Evolutionary conservation across 2,888 invertebrate genomes (phyloP), one percentile per base, ranked within the genome.

Genomic region (Noctua janthe): DNA sequence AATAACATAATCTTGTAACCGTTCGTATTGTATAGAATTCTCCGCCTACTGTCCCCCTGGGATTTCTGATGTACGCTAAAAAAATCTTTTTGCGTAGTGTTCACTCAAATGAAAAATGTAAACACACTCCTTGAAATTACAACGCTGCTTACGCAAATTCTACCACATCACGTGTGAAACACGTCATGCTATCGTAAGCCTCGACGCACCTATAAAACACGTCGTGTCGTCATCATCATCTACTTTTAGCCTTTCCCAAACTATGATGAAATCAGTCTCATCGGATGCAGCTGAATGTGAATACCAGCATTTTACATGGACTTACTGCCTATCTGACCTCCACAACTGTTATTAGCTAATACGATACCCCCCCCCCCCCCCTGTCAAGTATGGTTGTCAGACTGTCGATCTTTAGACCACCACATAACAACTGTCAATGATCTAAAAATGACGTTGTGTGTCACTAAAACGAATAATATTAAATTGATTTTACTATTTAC

Each of bases 401-500:
- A 35, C 20, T 39, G 4, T 35, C 20, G 20, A n/a, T 0, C 15
- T n/a, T 7, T 0, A 15, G 15, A n/a, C 43, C n/a, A n/a, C 47
- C n/a, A n/a, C n/a, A 35, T 20, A 29, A 47, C 47, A 1, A 69
- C 47, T 6, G 15, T n/a, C n/a, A 69, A 47, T 29, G 4, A 47
- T 69, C n/a, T n/a, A 69, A 8, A 47, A 69, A 47, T 47, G 17
- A 47, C 15, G 47, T 10, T 23, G 3, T 20, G 20, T 15, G 4
- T 47, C 47, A 76, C 17, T 49, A 70, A 64, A 70, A 76, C n/a
- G 20, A 76, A 66, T 66, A 71, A 39, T 64, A 67, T 47, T 77
- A 2, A 74, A 83, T 49, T 69, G 43, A n/a, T 78, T 84, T 80
- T 23, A 73, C 59, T 74, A 85, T 76, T 86, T 86, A 86, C 85